These are phyloP conservation scores for Noctua fimbriata DNA, from an alignment of 2,888 invertebrate species.

Conservation along the genomic window DNA sequence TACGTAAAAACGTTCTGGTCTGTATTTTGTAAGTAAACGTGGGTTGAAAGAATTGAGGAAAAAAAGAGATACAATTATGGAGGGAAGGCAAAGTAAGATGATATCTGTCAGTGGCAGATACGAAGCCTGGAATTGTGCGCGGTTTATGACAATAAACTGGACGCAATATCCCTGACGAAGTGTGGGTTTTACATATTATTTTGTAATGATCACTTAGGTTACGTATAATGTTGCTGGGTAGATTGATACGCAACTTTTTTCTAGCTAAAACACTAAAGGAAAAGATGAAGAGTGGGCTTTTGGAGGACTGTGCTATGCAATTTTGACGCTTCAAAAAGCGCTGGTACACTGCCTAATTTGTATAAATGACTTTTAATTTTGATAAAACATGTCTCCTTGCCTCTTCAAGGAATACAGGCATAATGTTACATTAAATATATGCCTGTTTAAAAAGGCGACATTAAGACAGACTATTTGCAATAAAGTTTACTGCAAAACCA, in stretches of 20 bases:
- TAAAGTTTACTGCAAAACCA: constrained; percentile 3
- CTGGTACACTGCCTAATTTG: background rate
- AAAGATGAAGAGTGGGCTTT: background rate
- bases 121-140: background rate
- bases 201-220: background rate
- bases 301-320: background rate
- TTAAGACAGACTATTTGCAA: background rate
- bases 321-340: background rate
- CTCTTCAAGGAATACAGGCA: background rate
- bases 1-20: constrained; percentile 35
- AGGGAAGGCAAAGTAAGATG: background rate
- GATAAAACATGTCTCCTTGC: background rate
- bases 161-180: background rate
- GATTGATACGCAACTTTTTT: background rate
- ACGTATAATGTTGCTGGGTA: background rate
- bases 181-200: background rate
- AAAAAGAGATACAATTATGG: background rate
- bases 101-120: background rate
- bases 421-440: background rate
- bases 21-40: constrained; percentile 3
- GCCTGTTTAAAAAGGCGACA: background rate
- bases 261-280: background rate
- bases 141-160: background rate
- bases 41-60: background rate
- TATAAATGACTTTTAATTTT: background rate